Evolutionary conservation across 1,140 invertebrate genomes (phyloP).

Genomic region (Lepidurus packardi): DNA sequence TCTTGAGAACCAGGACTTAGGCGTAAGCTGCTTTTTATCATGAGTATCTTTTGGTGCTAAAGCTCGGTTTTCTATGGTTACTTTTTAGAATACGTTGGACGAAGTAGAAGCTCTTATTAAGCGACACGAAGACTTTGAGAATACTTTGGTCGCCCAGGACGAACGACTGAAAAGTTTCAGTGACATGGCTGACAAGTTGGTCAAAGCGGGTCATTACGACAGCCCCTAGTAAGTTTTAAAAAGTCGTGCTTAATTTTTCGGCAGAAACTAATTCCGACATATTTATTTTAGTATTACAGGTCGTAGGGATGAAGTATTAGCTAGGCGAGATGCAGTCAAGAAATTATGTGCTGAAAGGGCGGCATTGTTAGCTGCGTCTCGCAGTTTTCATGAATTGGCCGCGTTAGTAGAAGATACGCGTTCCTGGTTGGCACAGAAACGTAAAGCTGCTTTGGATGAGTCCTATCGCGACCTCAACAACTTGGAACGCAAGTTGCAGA

Average conservation of each 20-base stretch:
- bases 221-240: slow-evolving; percentile 62
- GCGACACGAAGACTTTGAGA: slow-evolving; percentile 90
- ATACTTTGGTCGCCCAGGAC: slow-evolving; percentile 86
- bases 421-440: slow-evolving; percentile 87
- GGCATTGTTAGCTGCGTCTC: slow-evolving; percentile 66
- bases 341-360: slow-evolving; percentile 64
- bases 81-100: slow-evolving; percentile 73
- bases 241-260: not conserved
- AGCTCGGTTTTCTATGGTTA: not conserved
- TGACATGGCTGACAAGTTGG: slow-evolving; percentile 77
- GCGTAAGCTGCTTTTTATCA: slow-evolving; percentile 54
- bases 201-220: slow-evolving; percentile 79
- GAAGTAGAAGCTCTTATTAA: slow-evolving; percentile 91
- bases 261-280: slow-evolving; percentile 16
- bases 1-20: slow-evolving; percentile 79
- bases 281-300: slow-evolving; percentile 58
- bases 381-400: slow-evolving; percentile 76
- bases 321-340: slow-evolving; percentile 65
- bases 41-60: not conserved
- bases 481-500: slow-evolving; percentile 87
- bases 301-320: slow-evolving; percentile 66
- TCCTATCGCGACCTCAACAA: slow-evolving; percentile 87
- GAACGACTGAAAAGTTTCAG: slow-evolving; percentile 80
- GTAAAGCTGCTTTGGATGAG: slow-evolving; percentile 82
- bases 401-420: slow-evolving; percentile 81